Evolutionary conservation across 2,888 invertebrate species (phyloP).

Genomic region (Drosophila ezoana): DNA sequence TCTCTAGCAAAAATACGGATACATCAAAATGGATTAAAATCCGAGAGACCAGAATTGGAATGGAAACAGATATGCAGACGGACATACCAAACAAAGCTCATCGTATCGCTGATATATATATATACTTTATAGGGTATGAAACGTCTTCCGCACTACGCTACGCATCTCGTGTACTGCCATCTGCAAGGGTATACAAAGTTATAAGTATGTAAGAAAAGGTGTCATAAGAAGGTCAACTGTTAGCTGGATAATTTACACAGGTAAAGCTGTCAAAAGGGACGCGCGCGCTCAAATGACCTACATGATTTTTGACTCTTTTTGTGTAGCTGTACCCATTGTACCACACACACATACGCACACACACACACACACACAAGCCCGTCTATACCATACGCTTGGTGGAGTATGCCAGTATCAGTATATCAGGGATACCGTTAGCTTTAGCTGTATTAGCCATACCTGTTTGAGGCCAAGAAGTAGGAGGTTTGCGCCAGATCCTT

Average conservation of each 20-base stretch:
- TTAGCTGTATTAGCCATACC: conserved; percentile 86
- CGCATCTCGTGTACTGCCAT: too few species aligned
- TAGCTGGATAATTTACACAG: conserved; percentile 7
- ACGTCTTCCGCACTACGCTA: too few species aligned
- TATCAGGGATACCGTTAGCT: conserved; percentile 5
- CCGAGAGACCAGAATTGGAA: too few species aligned
- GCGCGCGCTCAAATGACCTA: background rate
- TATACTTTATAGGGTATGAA: too few species aligned
- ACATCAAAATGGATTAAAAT: too few species aligned
- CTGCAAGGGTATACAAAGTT: background rate
- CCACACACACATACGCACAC: conserved; percentile 3
- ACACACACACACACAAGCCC: conserved; percentile 7
- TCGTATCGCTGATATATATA: too few species aligned
- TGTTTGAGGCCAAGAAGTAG: conserved; percentile 99
- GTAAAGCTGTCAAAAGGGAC: conserved; percentile 16
- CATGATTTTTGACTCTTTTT: conserved; percentile 13
- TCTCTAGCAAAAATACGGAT: too few species aligned
- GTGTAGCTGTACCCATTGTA: conserved; percentile 10
- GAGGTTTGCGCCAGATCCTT: conserved; percentile 99
- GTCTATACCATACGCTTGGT: conserved; percentile 1
- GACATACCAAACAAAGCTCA: too few species aligned
- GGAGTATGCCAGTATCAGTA: background rate
- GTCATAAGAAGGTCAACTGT: conserved; percentile 20
- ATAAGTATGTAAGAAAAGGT: background rate
- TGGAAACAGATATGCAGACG: too few species aligned